Percentiles rank a stretch among this genome's conserved stretches.
Evolutionary conservation across 2,113 vertebrate genomes (phyloP).

Genomic region (Neoarius graeffei): DNA sequence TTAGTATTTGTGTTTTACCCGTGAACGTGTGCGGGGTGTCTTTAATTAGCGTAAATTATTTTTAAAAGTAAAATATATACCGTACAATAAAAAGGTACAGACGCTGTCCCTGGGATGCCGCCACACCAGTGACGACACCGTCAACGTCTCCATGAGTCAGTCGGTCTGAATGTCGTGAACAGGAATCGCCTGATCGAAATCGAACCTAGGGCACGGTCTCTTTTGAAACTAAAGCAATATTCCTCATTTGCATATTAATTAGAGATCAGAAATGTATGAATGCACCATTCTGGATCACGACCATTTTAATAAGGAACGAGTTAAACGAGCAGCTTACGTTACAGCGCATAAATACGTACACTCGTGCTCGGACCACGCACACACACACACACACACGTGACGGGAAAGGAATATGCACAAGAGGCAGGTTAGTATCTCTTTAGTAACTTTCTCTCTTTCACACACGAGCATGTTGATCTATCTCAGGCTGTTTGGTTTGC

Average conservation of each 20-base stretch:
- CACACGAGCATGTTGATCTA: constrained; percentile 45
- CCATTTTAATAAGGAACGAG: background rate
- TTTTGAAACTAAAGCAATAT: background rate
- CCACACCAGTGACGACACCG: background rate
- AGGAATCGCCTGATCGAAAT: background rate
- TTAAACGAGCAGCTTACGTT: background rate
- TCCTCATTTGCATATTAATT: background rate
- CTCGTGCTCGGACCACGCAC: background rate
- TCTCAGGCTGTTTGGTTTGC: constrained; percentile 65
- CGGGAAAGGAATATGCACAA: background rate
- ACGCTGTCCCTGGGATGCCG: background rate
- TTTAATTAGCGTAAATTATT: background rate
- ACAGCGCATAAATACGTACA: background rate
- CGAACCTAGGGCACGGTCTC: background rate
- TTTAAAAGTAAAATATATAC: background rate
- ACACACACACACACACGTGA: background rate
- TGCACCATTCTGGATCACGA: background rate
- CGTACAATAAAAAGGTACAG: background rate
- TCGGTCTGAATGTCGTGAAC: background rate
- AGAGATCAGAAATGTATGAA: background rate
- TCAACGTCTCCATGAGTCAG: background rate
- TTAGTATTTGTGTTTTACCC: background rate
- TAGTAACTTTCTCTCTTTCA: background rate
- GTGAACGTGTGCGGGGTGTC: background rate
- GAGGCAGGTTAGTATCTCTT: constrained; percentile 40